A percentile compares a stretch with the other conserved stretches of the same genome.
Evolutionary conservation across 2,113 vertebrate species (phyloP).

Genomic region (Tringa solitaria): DNA sequence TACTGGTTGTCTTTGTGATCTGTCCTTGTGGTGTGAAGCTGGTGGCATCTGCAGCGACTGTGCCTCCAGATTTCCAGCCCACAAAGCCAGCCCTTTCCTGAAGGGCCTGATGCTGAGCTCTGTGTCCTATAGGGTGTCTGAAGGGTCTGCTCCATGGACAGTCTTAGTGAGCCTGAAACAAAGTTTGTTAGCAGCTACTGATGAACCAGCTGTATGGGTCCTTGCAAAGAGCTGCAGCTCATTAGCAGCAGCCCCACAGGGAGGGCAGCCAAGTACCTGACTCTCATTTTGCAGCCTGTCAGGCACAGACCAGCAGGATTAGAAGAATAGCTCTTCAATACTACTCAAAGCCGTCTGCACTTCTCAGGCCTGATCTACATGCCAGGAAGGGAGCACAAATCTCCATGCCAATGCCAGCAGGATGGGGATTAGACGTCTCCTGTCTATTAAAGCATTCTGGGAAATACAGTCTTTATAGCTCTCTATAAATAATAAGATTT

Average conservation of each 20-base stretch:
- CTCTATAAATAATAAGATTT: not conserved
- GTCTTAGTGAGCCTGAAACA: not conserved
- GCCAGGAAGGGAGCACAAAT: not conserved
- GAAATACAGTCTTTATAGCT: not conserved
- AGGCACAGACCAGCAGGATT: not conserved
- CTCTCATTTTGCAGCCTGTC: not conserved
- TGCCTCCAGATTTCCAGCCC: not conserved
- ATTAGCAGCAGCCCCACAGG: not conserved
- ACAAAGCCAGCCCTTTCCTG: fast-evolving
- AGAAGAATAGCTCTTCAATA: not conserved
- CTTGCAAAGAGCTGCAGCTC: not conserved
- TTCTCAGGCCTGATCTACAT: not conserved
- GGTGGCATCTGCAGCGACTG: not conserved
- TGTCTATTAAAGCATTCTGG: not conserved
- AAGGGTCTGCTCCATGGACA: fast-evolving
- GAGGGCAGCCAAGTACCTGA: not conserved
- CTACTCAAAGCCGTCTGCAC: not conserved
- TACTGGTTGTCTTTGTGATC: not conserved
- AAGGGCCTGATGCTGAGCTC: not conserved
- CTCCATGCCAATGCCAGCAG: not conserved
- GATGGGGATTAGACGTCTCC: not conserved
- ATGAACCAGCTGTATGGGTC: not conserved
- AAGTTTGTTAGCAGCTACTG: not conserved
- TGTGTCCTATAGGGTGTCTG: not conserved
- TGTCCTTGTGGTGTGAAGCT: not conserved